phyloP scores from a whole-genome alignment of 2,888 invertebrate species.

The Phyllotreta striolata region DNA sequence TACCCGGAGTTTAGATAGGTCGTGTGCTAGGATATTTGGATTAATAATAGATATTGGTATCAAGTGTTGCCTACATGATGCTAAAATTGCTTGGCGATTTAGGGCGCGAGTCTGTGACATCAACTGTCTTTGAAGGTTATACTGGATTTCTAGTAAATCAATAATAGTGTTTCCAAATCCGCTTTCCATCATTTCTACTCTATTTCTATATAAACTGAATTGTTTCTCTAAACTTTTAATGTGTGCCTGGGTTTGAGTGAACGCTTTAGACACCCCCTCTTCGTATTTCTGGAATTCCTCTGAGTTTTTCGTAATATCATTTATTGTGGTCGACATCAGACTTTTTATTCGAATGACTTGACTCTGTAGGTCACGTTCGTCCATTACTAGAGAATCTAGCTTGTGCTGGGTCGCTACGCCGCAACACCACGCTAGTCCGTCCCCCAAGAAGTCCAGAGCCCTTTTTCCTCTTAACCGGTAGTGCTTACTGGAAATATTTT shows the following conservation, averaged over 20 bases:
- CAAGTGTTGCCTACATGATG: neutral
- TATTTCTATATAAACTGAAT: neutral
- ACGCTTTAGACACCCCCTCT: slow-evolving; percentile 1
- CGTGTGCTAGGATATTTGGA: slow-evolving; percentile 23
- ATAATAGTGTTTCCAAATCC: slow-evolving; percentile 1
- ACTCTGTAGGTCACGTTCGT: neutral
- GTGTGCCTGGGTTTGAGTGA: slow-evolving; percentile 3
- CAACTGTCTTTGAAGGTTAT: neutral
- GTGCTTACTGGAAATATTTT: neutral
- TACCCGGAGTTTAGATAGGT: slow-evolving; percentile 22
- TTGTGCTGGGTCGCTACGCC: slow-evolving; percentile 9
- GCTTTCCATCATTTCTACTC: neutral
- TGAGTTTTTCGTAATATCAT: slow-evolving; percentile 4
- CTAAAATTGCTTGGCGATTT: neutral
- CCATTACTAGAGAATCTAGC: slow-evolving; percentile 6
- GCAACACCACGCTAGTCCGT: slow-evolving; percentile 4
- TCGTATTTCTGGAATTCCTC: slow-evolving; percentile 10
- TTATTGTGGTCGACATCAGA: neutral
- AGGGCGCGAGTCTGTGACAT: neutral
- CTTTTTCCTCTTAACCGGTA: slow-evolving; percentile 3
- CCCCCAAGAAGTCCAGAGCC: slow-evolving; percentile 11
- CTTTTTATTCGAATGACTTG: neutral
- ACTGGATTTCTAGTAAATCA: slow-evolving; percentile 1
- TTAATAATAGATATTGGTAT: slow-evolving; percentile 18
- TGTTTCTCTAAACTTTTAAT: neutral